Conservation (phyloP, 2,888 invertebrate genomes). For the Andrena camellia region DNA sequence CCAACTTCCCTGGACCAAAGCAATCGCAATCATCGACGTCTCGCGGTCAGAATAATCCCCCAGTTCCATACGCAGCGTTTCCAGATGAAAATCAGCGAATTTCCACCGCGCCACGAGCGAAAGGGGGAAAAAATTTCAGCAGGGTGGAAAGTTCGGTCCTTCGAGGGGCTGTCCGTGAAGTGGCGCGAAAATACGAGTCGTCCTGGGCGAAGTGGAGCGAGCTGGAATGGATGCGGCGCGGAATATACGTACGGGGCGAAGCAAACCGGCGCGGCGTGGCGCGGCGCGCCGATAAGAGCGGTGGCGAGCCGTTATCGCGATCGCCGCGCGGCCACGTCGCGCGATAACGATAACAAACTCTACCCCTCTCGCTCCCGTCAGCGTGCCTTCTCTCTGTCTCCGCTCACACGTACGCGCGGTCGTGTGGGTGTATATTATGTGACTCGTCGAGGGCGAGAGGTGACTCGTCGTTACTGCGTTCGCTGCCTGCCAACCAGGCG, state of each 20-base stretch:
- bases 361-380: conserved; percentile 50
- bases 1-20: too few species aligned
- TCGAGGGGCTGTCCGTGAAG: conserved; percentile 59
- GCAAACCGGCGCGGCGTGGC: conserved; percentile 69
- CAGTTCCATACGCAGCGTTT: conserved; percentile 9
- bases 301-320: conserved; percentile 73
- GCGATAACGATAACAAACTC: conserved; percentile 81
- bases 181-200: conserved; percentile 73
- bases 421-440: conserved; percentile 48
- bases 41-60: not conserved
- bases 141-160: conserved; percentile 13
- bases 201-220: conserved; percentile 75
- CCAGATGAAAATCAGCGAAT: conserved; percentile 6
- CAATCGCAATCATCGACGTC: too few species aligned
- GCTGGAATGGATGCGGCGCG: conserved; percentile 76
- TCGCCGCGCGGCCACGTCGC: conserved; percentile 77
- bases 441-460: conserved; percentile 62
- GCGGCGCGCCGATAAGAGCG: conserved; percentile 70
- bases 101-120: not conserved
- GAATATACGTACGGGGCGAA: conserved; percentile 71
- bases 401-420: conserved; percentile 34
- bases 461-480: conserved; percentile 63
- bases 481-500: conserved; percentile 8
- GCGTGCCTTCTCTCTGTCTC: conserved; percentile 25
- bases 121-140: not conserved